These are phyloP conservation scores for Lophura swinhoii DNA, from an alignment of 2,797 vertebrate genomes.

Conservation along the genomic window DNA sequence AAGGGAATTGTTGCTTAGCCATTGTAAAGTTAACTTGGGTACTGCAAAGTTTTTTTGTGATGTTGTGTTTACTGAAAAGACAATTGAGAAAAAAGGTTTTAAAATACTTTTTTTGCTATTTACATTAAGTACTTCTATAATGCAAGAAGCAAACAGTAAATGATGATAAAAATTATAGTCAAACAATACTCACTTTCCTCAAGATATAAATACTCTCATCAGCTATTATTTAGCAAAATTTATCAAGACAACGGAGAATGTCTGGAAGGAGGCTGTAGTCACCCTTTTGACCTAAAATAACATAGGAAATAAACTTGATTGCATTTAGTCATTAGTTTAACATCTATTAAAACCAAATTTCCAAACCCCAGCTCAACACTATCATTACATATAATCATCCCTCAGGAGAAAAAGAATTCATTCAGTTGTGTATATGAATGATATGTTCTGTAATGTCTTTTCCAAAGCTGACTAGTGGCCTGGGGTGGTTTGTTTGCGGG, in stretches of 20 bases:
- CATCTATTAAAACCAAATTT: constrained; percentile 46
- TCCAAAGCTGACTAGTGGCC: constrained; percentile 1
- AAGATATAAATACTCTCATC: constrained; percentile 27
- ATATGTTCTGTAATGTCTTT: constrained; percentile 22
- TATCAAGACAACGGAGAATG: neutral
- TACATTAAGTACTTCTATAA: constrained; percentile 19
- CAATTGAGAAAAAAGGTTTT: constrained; percentile 32
- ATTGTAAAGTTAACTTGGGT: neutral
- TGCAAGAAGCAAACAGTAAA: neutral
- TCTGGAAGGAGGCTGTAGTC: neutral
- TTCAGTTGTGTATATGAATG: neutral
- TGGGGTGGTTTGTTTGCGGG: neutral
- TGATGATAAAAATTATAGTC: neutral
- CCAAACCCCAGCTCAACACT: neutral
- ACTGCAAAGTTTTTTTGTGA: neutral
- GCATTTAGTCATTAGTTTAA: constrained; percentile 37
- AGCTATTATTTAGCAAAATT: constrained; percentile 1
- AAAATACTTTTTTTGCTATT: constrained; percentile 21
- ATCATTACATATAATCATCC: constrained; percentile 27
- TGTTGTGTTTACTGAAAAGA: constrained; percentile 13
- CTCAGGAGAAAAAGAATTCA: constrained; percentile 37
- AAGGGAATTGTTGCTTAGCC: constrained; percentile 39
- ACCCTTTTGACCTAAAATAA: constrained; percentile 24
- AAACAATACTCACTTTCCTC: neutral
- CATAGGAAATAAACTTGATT: constrained; percentile 20